A percentile compares a stretch with the other conserved stretches of the same genome.
Evolutionary conservation across 2,888 invertebrate genomes (phyloP).

Genomic region (Rhyacophila evoluta): DNA sequence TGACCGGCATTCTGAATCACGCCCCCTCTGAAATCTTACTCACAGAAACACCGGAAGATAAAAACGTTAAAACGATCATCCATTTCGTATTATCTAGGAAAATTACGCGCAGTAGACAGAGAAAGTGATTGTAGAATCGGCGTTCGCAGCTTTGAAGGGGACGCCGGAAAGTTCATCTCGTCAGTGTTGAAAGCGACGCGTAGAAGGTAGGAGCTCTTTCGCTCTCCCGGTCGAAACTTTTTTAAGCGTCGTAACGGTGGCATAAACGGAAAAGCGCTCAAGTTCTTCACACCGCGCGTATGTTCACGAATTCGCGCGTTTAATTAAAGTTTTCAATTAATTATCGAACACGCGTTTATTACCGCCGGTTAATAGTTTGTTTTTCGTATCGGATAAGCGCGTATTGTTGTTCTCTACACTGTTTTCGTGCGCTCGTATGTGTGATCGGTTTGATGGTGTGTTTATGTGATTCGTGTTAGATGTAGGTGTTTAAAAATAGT

Average conservation of each 20-base stretch:
- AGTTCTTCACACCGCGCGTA: background rate
- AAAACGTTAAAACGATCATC: background rate
- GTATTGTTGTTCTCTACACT: background rate
- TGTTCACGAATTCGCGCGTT: background rate
- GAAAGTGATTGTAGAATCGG: slow-evolving; percentile 20
- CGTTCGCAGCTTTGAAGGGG: slow-evolving; percentile 32
- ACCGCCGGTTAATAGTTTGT: background rate
- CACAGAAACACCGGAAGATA: slow-evolving; percentile 36
- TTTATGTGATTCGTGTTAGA: slow-evolving; percentile 8
- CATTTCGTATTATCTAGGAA: background rate
- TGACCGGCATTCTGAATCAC: slow-evolving; percentile 46
- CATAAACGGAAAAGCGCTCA: background rate
- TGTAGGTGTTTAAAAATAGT: slow-evolving; percentile 19
- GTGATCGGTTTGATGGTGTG: slow-evolving; percentile 12
- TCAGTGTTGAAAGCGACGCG: slow-evolving; percentile 48
- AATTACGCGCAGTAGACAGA: background rate
- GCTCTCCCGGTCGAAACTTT: slow-evolving; percentile 25
- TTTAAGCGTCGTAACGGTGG: background rate
- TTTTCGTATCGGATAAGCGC: background rate
- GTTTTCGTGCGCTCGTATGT: slow-evolving; percentile 10
- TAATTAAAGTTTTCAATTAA: background rate
- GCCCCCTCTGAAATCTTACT: slow-evolving; percentile 48
- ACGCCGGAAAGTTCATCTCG: slow-evolving; percentile 36
- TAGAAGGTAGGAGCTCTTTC: slow-evolving; percentile 34
- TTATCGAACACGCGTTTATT: background rate